phyloP scores from a whole-genome alignment of 2,113 vertebrate species.

The Bubo scandiacus region DNA sequence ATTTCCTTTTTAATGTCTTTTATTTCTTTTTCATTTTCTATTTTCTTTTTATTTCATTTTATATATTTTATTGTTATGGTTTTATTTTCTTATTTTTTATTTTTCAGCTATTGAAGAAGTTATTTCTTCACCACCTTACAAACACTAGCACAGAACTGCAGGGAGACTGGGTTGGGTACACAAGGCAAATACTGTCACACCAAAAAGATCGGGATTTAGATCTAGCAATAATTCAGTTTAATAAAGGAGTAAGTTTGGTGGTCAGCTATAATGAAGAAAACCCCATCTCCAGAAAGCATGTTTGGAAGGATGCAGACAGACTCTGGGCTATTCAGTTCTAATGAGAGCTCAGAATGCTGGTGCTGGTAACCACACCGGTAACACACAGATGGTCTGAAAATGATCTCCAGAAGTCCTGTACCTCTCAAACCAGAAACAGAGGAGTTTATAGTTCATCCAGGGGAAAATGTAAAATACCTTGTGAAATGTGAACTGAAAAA shows the following conservation, averaged over 20 bases:
- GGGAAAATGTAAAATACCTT: neutral
- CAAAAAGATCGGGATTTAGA: neutral
- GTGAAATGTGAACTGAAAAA: neutral
- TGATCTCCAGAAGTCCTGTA: neutral
- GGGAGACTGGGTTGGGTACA: neutral
- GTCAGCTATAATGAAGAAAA: neutral
- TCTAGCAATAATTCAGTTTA: neutral
- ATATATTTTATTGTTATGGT: neutral
- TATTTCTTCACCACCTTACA: neutral
- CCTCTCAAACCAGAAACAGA: neutral
- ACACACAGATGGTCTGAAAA: neutral
- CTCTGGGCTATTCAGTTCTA: neutral
- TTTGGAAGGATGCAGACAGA: neutral
- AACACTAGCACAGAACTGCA: neutral
- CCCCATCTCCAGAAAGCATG: rapidly evolving
- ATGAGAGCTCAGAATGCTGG: neutral
- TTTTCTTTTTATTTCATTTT: conserved; percentile 1
- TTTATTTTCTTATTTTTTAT: neutral
- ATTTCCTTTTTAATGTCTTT: neutral
- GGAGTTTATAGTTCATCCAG: neutral
- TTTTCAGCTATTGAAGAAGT: neutral
- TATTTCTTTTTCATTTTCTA: neutral
- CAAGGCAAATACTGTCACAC: neutral
- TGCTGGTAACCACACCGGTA: neutral
- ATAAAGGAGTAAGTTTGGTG: neutral